Evolutionary conservation across 2,113 vertebrate genomes (phyloP), one percentile per base, ranked within the genome.

Genomic region (Anthoscopus minutus): DNA sequence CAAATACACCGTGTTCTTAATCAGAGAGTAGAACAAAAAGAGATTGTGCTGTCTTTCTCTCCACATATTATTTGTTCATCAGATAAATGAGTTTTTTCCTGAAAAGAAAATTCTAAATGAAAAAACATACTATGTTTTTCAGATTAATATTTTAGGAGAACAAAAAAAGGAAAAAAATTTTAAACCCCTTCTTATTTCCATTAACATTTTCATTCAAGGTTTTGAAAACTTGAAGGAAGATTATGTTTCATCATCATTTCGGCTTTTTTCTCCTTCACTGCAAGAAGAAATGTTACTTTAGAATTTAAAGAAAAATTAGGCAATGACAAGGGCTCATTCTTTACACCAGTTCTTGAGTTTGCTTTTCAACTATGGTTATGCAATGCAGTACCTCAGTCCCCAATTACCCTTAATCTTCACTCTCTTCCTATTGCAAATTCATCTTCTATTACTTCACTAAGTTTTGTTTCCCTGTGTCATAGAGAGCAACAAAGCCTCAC

Each of bases 371-470:
- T 40, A 23, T 15, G 4, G 6, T 47, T 58, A 13, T 56, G 28
- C 35, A 56, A 2, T 5, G 11, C 37, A 16, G 30, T n/a, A 10
- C 28, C 37, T 57, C 51, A n/a, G 28, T 13, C 67, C 64, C 11
- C 4, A 37, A 3, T 53, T 56, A 56, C 10, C 64, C 21, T 21
- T 13, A 9, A 23, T 33, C 23, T 37, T 69, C 42, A 13, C 44
- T 31, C 23, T 51, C 16, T 54, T 73, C 42, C 38, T 61, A 15
- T 25, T 27, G 12, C 45, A 51, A 48, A 37, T 16, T 45, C 9
- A 0, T 23, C n/a, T 61, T 38, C 64, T 61, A 1, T 0, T 15
- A 16, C 1, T 22, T 12, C 35, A n/a, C 28, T n/a, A n/a, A 18
- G 30, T 45, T 44, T 38, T 57, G 6, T 27, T 71, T 64, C 17